Base-by-base conservation (phyloP, 1,140 invertebrate genomes). In the Triops cancriformis region DNA sequence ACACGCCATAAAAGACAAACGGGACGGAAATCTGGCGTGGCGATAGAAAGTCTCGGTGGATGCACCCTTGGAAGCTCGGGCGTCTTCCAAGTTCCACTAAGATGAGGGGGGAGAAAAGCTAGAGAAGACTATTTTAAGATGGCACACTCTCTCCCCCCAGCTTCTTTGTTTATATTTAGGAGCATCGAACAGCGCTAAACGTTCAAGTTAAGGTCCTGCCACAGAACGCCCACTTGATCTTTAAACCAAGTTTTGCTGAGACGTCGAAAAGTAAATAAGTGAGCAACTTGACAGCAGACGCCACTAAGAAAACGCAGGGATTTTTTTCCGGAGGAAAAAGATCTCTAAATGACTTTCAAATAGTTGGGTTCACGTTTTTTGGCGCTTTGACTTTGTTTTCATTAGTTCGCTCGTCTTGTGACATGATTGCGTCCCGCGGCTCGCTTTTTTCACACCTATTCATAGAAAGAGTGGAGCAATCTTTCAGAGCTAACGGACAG, bases 91-190 rank as follows among this genome's bases (percentile, higher is more conserved):
- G 9, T 64, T 64, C 51, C 23, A 23, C 6, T 64, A n/a, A 37
- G 31, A 37, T 37, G 31, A 37, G n/a, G 51, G 51, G 51, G 43
- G 43, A 45, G 43, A 45, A 64, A 23, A 7, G 31, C 31, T 37
- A 37, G 51, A 64, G 18, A 14, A 23, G 23, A 64, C 51, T 64
- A 64, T 64, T 64, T 64, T 64, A 64, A 64, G 51, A 23, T 18
- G 5, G 14, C 12, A n/a, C 23, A 14, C 45, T 64, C 14, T 10
- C 2, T 64, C 23, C 43, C n/a, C 51, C 51, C 51, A 64, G 51
- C 51, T 64, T 64, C 51, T 64, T 64, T 64, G 51, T 64, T 64
- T 64, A 64, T 64, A 64, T 64, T 64, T 64, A 64, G 51, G 51
- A 64, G 0, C 51, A 64, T 64, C 51, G 51, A 64, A 64, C 51